phyloP scores from a whole-genome alignment of 2,888 invertebrate genomes.

The Pantelozetes paolii region DNA sequence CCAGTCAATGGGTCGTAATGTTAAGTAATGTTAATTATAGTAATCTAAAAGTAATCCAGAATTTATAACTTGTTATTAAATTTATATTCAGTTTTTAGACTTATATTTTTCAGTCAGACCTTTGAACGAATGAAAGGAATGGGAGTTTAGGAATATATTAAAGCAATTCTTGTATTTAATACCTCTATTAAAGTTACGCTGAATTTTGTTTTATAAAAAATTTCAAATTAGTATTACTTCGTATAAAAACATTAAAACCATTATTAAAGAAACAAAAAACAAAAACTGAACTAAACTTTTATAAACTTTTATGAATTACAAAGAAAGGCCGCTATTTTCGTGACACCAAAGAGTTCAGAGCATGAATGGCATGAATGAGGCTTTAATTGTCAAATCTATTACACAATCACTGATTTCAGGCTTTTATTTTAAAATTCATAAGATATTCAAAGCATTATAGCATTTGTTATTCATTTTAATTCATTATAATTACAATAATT shows the following conservation, averaged over 20 bases:
- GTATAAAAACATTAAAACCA: slow-evolving; percentile 12
- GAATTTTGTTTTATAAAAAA: background rate
- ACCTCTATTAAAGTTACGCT: background rate
- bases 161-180: background rate
- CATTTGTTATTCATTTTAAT: background rate
- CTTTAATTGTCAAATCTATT: background rate
- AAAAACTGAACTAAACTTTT: slow-evolving; percentile 20
- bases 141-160: slow-evolving; percentile 8
- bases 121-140: background rate
- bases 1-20: slow-evolving; percentile 22
- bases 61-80: slow-evolving; percentile 15
- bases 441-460: background rate
- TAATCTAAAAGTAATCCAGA: slow-evolving; percentile 25
- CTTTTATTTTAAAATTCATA: slow-evolving; percentile 20
- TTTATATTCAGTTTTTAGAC: slow-evolving; percentile 1
- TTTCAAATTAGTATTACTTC: background rate
- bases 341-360: slow-evolving; percentile 26
- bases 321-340: slow-evolving; percentile 32
- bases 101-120: background rate
- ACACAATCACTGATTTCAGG: background rate
- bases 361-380: background rate
- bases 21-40: slow-evolving; percentile 28
- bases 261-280: slow-evolving; percentile 17
- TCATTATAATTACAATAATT: no score
- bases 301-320: slow-evolving; percentile 22